Evolutionary conservation across 2,113 vertebrate species (phyloP).

Genomic region (Tyrannus savana): DNA sequence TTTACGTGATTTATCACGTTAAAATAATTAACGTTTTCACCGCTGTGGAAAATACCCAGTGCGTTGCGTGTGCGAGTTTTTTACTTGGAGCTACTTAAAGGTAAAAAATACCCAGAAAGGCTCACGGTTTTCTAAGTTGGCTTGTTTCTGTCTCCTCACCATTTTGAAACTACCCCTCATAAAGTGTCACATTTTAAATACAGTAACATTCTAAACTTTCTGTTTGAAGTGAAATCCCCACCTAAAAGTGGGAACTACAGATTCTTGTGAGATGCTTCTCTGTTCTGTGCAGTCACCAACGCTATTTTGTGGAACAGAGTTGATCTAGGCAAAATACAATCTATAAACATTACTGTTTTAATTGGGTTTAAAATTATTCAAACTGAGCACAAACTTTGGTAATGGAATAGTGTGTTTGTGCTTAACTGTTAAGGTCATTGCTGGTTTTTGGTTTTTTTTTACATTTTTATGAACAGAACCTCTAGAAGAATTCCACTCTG

Average conservation of each 20-base stretch:
- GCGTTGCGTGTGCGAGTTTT: rapidly evolving
- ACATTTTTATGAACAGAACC: not conserved
- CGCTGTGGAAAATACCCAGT: not conserved
- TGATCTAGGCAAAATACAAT: not conserved
- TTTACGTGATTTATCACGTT: not conserved
- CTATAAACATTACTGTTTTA: not conserved
- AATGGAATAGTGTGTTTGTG: not conserved
- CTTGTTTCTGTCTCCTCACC: not conserved
- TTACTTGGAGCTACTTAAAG: not conserved
- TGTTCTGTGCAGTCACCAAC: not conserved
- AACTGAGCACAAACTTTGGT: not conserved
- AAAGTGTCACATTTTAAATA: not conserved
- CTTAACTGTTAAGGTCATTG: not conserved
- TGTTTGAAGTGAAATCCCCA: not conserved
- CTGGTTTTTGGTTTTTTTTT: not conserved
- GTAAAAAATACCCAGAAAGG: not conserved
- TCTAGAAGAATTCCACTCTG: not conserved
- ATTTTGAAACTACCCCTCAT: not conserved
- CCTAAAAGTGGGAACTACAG: not conserved
- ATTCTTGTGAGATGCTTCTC: not conserved
- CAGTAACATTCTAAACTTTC: not conserved
- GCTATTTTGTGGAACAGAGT: not conserved
- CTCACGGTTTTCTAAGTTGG: rapidly evolving
- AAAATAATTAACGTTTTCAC: rapidly evolving
- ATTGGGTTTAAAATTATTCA: not conserved